Evolutionary conservation across 2,113 vertebrate genomes (phyloP).

Genomic region (Lagopus muta): DNA sequence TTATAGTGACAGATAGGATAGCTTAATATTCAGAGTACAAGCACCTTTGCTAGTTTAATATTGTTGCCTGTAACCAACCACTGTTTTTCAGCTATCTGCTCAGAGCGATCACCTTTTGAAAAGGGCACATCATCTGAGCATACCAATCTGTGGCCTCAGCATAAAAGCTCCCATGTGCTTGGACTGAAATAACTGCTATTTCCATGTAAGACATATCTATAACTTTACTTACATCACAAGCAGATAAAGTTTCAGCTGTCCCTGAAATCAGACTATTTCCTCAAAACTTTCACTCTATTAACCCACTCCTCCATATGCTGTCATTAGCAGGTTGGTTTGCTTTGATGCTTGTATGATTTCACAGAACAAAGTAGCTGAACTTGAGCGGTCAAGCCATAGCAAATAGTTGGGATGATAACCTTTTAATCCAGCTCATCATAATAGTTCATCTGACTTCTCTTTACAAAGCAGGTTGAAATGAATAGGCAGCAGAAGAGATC

Average conservation of each 20-base stretch:
- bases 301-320: neutral
- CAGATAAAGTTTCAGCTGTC: neutral
- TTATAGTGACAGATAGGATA: neutral
- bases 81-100: neutral
- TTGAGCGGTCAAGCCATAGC: neutral
- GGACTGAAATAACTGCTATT: neutral
- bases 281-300: neutral
- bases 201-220: neutral
- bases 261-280: neutral
- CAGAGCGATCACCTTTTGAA: neutral
- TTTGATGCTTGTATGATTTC: neutral
- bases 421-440: neutral
- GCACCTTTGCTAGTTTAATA: neutral
- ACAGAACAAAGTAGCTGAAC: neutral
- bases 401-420: neutral
- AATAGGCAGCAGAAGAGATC: neutral
- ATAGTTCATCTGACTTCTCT: neutral
- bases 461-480: neutral
- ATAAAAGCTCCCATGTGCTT: neutral
- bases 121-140: neutral
- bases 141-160: neutral
- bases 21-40: neutral
- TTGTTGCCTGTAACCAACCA: neutral
- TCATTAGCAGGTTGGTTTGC: neutral
- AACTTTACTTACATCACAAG: fast-evolving